These are phyloP conservation scores for Macrobrachium nipponense DNA, from an alignment of 1,140 invertebrate species.

Conservation along the genomic window DNA sequence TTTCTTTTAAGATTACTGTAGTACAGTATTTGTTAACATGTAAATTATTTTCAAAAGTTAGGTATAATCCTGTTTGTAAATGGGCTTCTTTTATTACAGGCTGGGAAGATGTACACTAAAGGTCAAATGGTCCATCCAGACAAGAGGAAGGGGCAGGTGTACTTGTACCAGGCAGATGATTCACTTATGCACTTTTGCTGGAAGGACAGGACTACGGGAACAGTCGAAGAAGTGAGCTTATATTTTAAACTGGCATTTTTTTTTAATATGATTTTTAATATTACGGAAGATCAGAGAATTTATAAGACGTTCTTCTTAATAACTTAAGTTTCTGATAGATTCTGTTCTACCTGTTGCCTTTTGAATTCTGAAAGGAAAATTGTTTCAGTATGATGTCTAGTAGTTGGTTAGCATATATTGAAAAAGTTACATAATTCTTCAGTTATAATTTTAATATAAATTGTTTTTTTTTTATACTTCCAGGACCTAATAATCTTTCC, in stretches of 20 bases:
- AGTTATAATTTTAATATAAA: neutral
- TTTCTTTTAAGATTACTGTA: no score
- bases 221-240: slow-evolving; percentile 79
- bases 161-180: slow-evolving; percentile 95
- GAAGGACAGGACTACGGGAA: slow-evolving; percentile 89
- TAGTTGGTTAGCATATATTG: no score
- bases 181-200: slow-evolving; percentile 97
- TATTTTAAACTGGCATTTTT: neutral
- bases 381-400: neutral
- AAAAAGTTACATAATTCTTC: no score
- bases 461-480: slow-evolving; percentile 71
- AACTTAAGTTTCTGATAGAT: no score
- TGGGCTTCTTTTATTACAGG: slow-evolving; percentile 76
- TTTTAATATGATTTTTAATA: neutral
- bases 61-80: neutral
- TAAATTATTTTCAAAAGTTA: neutral
- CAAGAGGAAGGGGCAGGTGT: slow-evolving; percentile 93
- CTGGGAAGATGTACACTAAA: slow-evolving; percentile 96
- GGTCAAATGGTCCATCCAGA: slow-evolving; percentile 96
- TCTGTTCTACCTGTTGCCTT: no score
- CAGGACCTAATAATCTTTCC: slow-evolving; percentile 98
- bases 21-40: neutral
- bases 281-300: no score
- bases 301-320: no score
- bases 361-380: no score